A percentile compares a stretch with the other conserved stretches of the same genome.
These are phyloP conservation scores for Baryphthengus martii DNA, from an alignment of 2,113 vertebrate species.

Conservation along the genomic window DNA sequence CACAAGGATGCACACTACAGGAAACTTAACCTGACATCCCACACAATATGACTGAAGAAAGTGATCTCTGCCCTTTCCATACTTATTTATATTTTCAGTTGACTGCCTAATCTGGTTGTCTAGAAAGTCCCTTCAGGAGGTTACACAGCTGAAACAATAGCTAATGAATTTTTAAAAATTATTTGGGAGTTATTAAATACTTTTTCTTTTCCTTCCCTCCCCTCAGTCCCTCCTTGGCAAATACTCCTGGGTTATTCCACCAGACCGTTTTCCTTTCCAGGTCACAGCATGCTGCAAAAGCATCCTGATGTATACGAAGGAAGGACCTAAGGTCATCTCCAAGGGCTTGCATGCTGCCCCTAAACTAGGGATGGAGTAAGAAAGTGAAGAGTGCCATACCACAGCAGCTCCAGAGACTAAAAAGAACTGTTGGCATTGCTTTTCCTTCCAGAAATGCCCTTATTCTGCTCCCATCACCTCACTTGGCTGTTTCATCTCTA, in stretches of 20 bases:
- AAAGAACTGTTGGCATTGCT: neutral
- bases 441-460: neutral
- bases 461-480: neutral
- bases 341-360: neutral
- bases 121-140: constrained; percentile 54
- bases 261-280: neutral
- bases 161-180: constrained; percentile 42
- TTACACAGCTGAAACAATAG: constrained; percentile 68
- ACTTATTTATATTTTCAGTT: constrained; percentile 45
- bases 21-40: constrained; percentile 33
- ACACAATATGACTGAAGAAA: neutral
- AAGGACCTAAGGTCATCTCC: neutral
- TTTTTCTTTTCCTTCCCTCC: neutral
- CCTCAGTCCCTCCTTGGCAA: neutral
- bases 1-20: neutral
- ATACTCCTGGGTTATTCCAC: neutral
- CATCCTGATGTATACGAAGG: neutral
- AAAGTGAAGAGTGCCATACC: neutral
- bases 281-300: neutral
- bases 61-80: constrained; percentile 33
- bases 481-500: neutral
- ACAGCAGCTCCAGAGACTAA: neutral
- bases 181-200: constrained; percentile 32
- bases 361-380: neutral
- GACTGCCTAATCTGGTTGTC: constrained; percentile 35